phyloP scores from a whole-genome alignment of 1,140 invertebrate genomes.

The Nasonia giraulti region DNA sequence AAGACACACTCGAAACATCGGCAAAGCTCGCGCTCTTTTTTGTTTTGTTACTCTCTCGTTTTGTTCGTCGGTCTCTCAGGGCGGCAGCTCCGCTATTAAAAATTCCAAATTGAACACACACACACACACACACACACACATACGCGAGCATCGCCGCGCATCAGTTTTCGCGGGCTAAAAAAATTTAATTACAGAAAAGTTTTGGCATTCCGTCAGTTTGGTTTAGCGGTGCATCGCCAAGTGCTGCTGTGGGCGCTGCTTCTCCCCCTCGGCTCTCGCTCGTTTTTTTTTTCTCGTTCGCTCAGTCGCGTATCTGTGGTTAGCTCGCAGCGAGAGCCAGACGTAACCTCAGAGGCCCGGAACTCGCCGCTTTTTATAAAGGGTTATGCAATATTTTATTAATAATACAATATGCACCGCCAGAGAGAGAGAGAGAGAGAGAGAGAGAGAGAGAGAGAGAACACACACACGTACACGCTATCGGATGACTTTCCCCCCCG shows the following conservation, averaged over 20 bases:
- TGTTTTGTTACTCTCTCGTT: not conserved
- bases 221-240: slow-evolving; percentile 60
- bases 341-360: slow-evolving; percentile 53
- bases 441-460: too few species aligned
- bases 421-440: not conserved
- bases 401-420: slow-evolving; percentile 63
- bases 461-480: slow-evolving; percentile 42
- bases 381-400: slow-evolving; percentile 66
- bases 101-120: slow-evolving; percentile 54
- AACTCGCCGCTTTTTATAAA: slow-evolving; percentile 54
- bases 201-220: slow-evolving; percentile 71
- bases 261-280: slow-evolving; percentile 45
- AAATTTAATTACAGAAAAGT: slow-evolving; percentile 72
- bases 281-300: slow-evolving; percentile 44
- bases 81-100: slow-evolving; percentile 55
- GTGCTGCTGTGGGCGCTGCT: not conserved
- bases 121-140: slow-evolving; percentile 11
- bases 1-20: not conserved
- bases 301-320: slow-evolving; percentile 64
- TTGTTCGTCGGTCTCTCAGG: not conserved
- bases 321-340: slow-evolving; percentile 58
- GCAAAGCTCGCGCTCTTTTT: not conserved
- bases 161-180: slow-evolving; percentile 56
- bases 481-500: slow-evolving; percentile 57
- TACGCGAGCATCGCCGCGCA: slow-evolving; percentile 25